Evolutionary conservation across 1,140 invertebrate genomes (phyloP).

Genomic region (Apis cerana): DNA sequence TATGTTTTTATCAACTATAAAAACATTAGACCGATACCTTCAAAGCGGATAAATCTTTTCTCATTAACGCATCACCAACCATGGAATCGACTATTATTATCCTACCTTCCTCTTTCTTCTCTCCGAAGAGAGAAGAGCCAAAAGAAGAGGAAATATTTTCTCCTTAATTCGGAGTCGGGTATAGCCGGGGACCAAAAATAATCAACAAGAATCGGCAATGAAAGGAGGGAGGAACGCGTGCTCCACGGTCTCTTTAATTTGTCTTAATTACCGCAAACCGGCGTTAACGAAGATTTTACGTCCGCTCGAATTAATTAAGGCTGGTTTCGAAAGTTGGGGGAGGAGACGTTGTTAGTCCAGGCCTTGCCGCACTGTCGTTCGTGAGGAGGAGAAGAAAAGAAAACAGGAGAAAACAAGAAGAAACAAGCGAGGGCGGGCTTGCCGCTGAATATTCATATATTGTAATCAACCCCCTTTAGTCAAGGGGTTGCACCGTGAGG

Average conservation of each 20-base stretch:
- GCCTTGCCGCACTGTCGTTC: conserved; percentile 42
- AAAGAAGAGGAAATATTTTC: neutral
- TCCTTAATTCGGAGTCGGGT: conserved; percentile 36
- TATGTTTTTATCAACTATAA: no score
- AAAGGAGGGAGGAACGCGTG: neutral
- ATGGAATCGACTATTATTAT: no score
- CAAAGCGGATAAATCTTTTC: no score
- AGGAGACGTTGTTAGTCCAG: conserved; percentile 30
- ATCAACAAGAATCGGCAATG: conserved; percentile 26
- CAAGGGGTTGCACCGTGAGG: conserved; percentile 44
- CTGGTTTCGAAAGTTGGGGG: conserved; percentile 63
- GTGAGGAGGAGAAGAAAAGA: conserved; percentile 43
- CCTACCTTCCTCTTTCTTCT: no score
- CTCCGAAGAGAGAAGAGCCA: no score
- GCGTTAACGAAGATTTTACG: conserved; percentile 75
- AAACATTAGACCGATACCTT: no score
- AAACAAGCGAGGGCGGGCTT: conserved; percentile 54
- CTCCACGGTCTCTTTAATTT: conserved; percentile 62
- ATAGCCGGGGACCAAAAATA: conserved; percentile 9
- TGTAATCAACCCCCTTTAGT: conserved; percentile 77
- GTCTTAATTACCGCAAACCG: conserved; percentile 71
- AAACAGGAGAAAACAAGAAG: conserved; percentile 33
- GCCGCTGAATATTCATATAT: conserved; percentile 80
- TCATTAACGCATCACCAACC: no score
- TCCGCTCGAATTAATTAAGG: conserved; percentile 74